Conservation (phyloP, 1,140 invertebrate genomes). For the Ceratina australensis region DNA sequence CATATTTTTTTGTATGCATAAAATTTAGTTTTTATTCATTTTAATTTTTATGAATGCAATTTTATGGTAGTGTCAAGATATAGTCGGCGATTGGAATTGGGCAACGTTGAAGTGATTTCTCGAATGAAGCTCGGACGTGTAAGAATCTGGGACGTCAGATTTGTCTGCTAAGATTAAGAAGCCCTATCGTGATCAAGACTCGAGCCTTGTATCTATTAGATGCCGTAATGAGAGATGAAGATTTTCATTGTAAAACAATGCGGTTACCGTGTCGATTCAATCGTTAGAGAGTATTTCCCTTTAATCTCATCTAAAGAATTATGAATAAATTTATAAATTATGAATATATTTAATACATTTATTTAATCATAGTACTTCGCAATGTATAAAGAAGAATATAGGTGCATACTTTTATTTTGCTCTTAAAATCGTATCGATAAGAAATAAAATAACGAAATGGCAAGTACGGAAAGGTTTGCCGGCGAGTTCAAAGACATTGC, state of each 20-base stretch:
- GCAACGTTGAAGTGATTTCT: background rate
- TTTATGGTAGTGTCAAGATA: no score
- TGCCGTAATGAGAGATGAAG: conserved; percentile 36
- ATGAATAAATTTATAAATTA: no score
- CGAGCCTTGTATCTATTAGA: conserved; percentile 68
- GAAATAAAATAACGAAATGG: background rate
- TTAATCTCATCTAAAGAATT: conserved; percentile 2
- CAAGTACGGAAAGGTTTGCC: conserved; percentile 4
- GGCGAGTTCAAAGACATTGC: conserved; percentile 50
- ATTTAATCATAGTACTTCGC: no score
- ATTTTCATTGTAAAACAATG: conserved; percentile 17
- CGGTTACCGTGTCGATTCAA: background rate
- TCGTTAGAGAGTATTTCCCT: background rate
- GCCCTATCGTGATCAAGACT: conserved; percentile 67
- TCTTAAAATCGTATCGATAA: conserved; percentile 1
- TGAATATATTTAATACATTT: no score
- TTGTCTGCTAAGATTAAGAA: conserved; percentile 75
- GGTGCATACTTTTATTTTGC: no score
- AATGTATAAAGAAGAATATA: no score
- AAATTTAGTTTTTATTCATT: no score
- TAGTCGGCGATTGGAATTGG: no score
- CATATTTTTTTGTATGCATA: no score
- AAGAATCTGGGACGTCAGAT: conserved; percentile 69
- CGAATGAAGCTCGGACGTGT: conserved; percentile 4
- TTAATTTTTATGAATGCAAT: no score